phyloP scores from a whole-genome alignment of 2,113 vertebrate genomes.

The Pelmatolapia mariae region DNA sequence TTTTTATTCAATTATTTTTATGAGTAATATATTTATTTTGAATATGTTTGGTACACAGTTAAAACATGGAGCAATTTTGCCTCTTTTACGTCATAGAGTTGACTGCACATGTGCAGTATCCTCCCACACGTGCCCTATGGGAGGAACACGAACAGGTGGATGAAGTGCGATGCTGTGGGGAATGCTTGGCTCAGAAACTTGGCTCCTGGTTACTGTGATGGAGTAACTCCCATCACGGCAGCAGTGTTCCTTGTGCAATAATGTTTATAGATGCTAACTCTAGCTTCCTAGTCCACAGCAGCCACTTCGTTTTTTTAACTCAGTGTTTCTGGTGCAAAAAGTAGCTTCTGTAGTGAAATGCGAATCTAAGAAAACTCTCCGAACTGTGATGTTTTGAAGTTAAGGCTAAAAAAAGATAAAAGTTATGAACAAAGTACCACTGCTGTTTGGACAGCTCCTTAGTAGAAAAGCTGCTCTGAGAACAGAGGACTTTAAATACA shows the following conservation, averaged over 20 bases:
- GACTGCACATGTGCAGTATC: no score
- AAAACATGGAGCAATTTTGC: not conserved
- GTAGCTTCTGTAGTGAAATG: not conserved
- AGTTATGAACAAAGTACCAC: not conserved
- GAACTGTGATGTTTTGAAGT: not conserved
- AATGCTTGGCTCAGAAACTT: not conserved
- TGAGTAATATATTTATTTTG: rapidly evolving
- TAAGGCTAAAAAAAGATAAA: not conserved
- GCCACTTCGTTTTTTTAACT: not conserved
- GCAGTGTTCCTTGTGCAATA: not conserved
- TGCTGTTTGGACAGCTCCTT: not conserved
- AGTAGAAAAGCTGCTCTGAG: not conserved
- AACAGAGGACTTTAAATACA: not conserved
- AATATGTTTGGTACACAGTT: not conserved
- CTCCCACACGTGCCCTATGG: not conserved
- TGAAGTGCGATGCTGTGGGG: not conserved
- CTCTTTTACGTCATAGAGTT: not conserved
- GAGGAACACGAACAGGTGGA: not conserved
- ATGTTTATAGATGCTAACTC: not conserved
- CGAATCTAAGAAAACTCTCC: not conserved
- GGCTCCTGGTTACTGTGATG: not conserved
- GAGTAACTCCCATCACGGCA: not conserved
- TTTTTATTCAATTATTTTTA: not conserved
- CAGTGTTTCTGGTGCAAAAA: not conserved
- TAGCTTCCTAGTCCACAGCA: not conserved